Evolutionary conservation across 2,888 invertebrate genomes (phyloP), one percentile per base, ranked within the genome.

Genomic region (Theretra japonica): DNA sequence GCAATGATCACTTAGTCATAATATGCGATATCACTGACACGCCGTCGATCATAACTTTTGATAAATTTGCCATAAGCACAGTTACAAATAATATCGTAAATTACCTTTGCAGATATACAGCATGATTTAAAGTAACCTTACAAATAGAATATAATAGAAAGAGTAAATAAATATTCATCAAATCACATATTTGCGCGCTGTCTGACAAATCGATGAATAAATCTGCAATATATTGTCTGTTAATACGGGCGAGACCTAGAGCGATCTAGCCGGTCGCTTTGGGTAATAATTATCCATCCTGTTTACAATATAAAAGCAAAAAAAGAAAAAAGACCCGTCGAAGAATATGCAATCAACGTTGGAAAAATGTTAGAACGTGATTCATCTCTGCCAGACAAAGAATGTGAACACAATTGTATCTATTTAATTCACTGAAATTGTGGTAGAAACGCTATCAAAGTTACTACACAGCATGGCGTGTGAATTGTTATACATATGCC

Each of bases 311-410:
- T 6, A 53, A 53, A 53, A 53, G 17, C n/a, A 4, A 53, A 17
- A 53, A 4, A n/a, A 53, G 19, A 19, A 53, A 53, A 53, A 53
- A 53, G 0, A n/a, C 53, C 50, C 19, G 53, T 4, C 15, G 15
- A 53, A 53, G 19, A n/a, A n/a, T n/a, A 53, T 65, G 41, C 15
- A 48, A 41, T 65, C 21, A 1, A n/a, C 17, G 41, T 25, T 25
- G 58, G 25, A 21, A n/a, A 21, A 65, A 41, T 15, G 17, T 53
- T 65, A 41, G 21, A 41, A 17, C 25, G 41, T 65, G 48, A 65
- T 65, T 65, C 65, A 65, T 23, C 17, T 65, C 25, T 65, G 41
- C 48, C 21, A 30, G 48, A 48, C 41, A 65, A 65, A 65, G 48
- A 65, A 65, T 48, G 65, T 48, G 65, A 48, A 41, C 41, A 62